A percentile compares a stretch with the other conserved stretches of the same genome.
These are phyloP conservation scores for Coracias cyanogaster DNA, from an alignment of 2,797 vertebrate species.

Conservation along the genomic window DNA sequence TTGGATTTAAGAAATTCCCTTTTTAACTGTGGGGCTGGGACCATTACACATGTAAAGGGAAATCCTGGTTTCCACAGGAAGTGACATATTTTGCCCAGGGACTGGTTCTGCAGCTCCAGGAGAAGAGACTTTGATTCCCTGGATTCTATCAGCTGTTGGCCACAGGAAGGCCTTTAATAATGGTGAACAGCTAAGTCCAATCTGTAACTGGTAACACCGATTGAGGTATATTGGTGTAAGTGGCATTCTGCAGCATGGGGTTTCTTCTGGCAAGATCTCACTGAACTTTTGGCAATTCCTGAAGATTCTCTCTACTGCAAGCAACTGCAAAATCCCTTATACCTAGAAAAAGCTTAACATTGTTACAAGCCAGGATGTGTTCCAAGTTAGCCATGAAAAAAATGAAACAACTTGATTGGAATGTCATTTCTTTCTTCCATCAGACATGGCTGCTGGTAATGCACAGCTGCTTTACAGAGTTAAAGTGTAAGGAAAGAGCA, in stretches of 20 bases:
- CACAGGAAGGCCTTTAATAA: background rate
- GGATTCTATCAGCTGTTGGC: background rate
- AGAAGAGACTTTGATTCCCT: background rate
- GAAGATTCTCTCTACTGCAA: background rate
- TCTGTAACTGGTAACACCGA: background rate
- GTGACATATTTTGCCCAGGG: background rate
- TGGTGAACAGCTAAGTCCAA: background rate
- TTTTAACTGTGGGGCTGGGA: background rate
- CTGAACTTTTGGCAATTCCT: background rate
- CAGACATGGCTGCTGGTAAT: background rate
- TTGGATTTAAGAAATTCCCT: background rate
- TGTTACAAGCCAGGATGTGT: background rate
- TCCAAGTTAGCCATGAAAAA: background rate
- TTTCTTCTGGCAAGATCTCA: background rate
- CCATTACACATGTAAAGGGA: background rate
- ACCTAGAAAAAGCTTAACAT: background rate
- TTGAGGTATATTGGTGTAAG: background rate
- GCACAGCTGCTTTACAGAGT: background rate
- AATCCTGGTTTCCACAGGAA: background rate
- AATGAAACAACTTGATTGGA: background rate
- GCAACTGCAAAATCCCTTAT: background rate
- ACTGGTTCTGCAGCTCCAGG: background rate
- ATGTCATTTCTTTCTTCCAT: background rate
- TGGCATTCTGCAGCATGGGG: background rate
- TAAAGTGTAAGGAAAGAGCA: background rate